phyloP scores from a whole-genome alignment of 1,140 invertebrate genomes.

The Belonocnema kinseyi region DNA sequence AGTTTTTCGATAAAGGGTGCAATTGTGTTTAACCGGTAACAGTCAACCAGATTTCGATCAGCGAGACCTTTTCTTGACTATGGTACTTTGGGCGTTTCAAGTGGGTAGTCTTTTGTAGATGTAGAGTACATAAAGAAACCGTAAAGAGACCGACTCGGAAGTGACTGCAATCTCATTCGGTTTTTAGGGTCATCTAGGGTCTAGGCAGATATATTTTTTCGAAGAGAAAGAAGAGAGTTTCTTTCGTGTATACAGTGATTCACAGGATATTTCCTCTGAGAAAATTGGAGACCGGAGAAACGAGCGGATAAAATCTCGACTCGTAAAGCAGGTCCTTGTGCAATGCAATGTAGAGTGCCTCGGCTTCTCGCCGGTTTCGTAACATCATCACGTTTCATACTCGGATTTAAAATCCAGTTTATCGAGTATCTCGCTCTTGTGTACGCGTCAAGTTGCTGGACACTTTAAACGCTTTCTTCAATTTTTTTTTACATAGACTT shows the following conservation, averaged over 20 bases:
- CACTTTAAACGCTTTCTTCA: constrained; percentile 6
- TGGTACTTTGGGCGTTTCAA: not conserved
- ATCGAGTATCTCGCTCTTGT: constrained; percentile 37
- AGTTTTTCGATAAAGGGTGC: not conserved
- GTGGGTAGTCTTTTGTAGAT: constrained; percentile 18
- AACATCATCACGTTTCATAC: constrained; percentile 50
- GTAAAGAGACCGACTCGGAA: constrained; percentile 22
- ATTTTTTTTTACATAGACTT: not conserved
- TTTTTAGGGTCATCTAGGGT: constrained; percentile 18
- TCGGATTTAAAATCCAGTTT: constrained; percentile 52
- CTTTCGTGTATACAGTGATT: constrained; percentile 9
- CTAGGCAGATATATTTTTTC: constrained; percentile 16
- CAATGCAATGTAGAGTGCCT: not conserved
- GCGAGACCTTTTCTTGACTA: not conserved
- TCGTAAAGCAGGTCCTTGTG: constrained; percentile 35
- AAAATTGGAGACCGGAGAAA: constrained; percentile 12
- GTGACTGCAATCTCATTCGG: constrained; percentile 18
- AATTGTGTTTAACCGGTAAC: not conserved
- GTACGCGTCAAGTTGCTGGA: constrained; percentile 10
- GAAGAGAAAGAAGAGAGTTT: constrained; percentile 10
- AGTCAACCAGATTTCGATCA: not conserved
- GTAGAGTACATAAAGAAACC: constrained; percentile 25
- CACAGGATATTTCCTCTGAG: constrained; percentile 1
- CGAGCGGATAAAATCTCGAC: constrained; percentile 31
- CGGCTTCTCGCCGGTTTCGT: constrained; percentile 27